Conservation (phyloP, 1,140 invertebrate genomes). For the Pachypeltis micranthus region DNA sequence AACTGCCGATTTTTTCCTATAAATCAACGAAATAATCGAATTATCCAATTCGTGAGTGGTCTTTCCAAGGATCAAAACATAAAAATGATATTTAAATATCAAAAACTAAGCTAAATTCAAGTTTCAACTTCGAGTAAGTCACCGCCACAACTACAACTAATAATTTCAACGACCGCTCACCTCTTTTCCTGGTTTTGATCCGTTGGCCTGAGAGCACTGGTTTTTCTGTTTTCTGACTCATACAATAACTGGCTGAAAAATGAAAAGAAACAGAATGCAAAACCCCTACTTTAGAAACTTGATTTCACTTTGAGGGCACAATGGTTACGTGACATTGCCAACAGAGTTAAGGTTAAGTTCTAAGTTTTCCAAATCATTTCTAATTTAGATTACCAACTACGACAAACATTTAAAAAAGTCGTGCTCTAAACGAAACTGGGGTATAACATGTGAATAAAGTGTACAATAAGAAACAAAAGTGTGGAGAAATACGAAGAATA, state of each 20-base stretch:
- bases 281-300: background rate
- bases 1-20: too few species aligned
- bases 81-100: too few species aligned
- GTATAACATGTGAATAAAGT: background rate
- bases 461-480: background rate
- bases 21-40: too few species aligned
- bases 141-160: background rate
- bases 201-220: constrained; percentile 98
- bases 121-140: too few species aligned
- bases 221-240: constrained; percentile 99
- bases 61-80: too few species aligned
- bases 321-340: background rate
- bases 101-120: too few species aligned
- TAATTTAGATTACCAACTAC: background rate
- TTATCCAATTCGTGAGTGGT: too few species aligned
- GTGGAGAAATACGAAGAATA: constrained; percentile 7
- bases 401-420: background rate
- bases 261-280: constrained; percentile 36
- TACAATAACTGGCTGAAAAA: constrained; percentile 91
- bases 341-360: background rate
- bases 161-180: constrained; percentile 39
- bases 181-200: constrained; percentile 99
- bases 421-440: background rate
- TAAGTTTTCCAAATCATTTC: background rate
- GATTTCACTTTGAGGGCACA: background rate